These are phyloP conservation scores for Xanthia togata DNA, from an alignment of 2,888 invertebrate genomes.

Conservation along the genomic window DNA sequence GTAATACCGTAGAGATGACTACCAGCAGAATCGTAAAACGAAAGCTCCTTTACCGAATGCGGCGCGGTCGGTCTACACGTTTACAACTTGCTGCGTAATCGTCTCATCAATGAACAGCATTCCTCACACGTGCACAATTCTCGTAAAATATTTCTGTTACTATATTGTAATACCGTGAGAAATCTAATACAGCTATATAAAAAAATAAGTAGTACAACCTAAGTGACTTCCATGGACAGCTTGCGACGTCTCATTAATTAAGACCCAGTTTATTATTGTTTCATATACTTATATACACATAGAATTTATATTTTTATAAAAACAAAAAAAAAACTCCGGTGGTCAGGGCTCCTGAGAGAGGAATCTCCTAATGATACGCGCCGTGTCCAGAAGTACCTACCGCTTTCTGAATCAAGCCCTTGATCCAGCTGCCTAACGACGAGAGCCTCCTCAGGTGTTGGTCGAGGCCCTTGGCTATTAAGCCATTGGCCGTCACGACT, in stretches of 20 bases:
- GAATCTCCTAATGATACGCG: no score
- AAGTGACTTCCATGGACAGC: slow-evolving; percentile 39
- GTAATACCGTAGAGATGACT: slow-evolving; percentile 47
- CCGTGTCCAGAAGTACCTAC: no score
- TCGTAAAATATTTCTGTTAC: slow-evolving; percentile 42
- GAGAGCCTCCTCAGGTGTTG: no score
- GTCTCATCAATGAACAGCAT: slow-evolving; percentile 60
- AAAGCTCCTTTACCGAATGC: slow-evolving; percentile 55
- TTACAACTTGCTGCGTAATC: slow-evolving; percentile 56
- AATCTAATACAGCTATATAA: slow-evolving; percentile 45
- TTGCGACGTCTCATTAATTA: slow-evolving; percentile 69
- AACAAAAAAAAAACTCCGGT: no score
- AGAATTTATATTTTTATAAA: no score
- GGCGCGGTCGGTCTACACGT: slow-evolving; percentile 36
- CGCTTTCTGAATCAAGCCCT: no score
- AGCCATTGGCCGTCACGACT: no score
- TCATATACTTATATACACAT: no score
- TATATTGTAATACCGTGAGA: slow-evolving; percentile 63
- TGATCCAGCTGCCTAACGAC: no score
- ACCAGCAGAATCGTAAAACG: slow-evolving; percentile 47
- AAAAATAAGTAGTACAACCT: slow-evolving; percentile 54
- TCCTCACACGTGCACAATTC: slow-evolving; percentile 39
- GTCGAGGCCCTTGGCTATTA: no score
- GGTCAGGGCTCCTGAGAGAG: no score
- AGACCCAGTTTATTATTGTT: slow-evolving; percentile 47